Evolutionary conservation across 2,113 vertebrate genomes (phyloP), one percentile per base, ranked within the genome.

Genomic region (Gallinago paraguaiae): DNA sequence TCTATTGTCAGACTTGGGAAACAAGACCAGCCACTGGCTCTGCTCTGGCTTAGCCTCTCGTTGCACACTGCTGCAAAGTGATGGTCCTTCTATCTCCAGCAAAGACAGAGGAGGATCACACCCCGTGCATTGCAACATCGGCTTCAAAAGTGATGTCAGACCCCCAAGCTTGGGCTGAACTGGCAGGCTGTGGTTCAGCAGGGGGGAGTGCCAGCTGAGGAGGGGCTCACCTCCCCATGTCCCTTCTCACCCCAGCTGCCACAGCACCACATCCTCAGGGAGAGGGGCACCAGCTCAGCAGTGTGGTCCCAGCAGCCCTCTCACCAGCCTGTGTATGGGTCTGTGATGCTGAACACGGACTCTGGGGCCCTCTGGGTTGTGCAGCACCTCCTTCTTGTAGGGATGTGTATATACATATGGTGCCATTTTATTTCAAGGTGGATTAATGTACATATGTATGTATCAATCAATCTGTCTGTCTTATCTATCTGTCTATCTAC

Each of bases 31-130:
- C 11, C 33, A 17, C 14, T 54, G 43, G 2, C 8, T 81, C 9
- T 20, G 63, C 17, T 51, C 33, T 67, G 24, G 30, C 8, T 71
- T 17, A 65, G 48, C 22, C 10, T 56, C 11, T 33, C 17, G 0
- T 14, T 57, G 31, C 15, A 33, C 0, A 0, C 48, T 57, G n/a
- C 33, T 0, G 0, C 14, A 39, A 71, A 33, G 30, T 61, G 46
- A 27, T 0, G 0, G 25, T 50, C 18, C 41, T 91, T 53, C 54
- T 56, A 17, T 12, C 9, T 31, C 19, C 7, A 46, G 11, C 27
- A 45, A 37, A 24, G 18, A 60, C 64, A 71, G 27, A 41, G 19
- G 8, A 85, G 10, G 15, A 37, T 67, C 46, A 72, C 39, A 45
- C 22, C 9, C 19, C 43, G 10, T 16, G 15, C 59, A 14, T 17